Evolutionary conservation across 2,113 vertebrate species (phyloP).

Genomic region (Oenanthe oenanthe): DNA sequence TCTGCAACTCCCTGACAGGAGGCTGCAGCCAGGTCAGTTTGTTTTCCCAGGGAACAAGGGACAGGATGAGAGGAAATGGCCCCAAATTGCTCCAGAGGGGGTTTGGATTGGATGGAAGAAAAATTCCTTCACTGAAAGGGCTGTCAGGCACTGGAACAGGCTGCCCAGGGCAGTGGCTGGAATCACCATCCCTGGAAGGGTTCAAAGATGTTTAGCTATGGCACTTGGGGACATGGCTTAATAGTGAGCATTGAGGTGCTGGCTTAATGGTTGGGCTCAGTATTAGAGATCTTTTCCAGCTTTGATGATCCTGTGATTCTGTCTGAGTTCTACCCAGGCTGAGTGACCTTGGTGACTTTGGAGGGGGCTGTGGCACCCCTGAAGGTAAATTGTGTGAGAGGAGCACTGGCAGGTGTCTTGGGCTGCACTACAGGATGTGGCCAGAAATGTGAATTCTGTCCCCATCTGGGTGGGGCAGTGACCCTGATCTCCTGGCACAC

Average conservation of each 20-base stretch:
- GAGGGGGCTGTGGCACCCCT: not conserved
- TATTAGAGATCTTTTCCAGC: not conserved
- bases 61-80: not conserved
- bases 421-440: too few species aligned
- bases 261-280: not conserved
- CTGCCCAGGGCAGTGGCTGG: not conserved
- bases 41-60: not conserved
- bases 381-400: not conserved
- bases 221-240: not conserved
- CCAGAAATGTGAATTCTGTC: too few species aligned
- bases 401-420: not conserved
- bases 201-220: rapidly evolving
- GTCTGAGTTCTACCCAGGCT: not conserved
- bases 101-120: too few species aligned
- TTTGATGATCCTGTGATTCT: not conserved
- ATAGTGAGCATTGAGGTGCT: not conserved
- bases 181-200: not conserved
- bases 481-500: too few species aligned
- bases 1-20: too few species aligned
- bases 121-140: not conserved
- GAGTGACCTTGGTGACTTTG: not conserved
- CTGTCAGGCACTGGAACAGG: not conserved
- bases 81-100: not conserved
- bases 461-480: too few species aligned
- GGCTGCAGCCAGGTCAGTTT: not conserved